Conservation (phyloP, 2,113 vertebrate species). For the Rhombomys opimus region DNA sequence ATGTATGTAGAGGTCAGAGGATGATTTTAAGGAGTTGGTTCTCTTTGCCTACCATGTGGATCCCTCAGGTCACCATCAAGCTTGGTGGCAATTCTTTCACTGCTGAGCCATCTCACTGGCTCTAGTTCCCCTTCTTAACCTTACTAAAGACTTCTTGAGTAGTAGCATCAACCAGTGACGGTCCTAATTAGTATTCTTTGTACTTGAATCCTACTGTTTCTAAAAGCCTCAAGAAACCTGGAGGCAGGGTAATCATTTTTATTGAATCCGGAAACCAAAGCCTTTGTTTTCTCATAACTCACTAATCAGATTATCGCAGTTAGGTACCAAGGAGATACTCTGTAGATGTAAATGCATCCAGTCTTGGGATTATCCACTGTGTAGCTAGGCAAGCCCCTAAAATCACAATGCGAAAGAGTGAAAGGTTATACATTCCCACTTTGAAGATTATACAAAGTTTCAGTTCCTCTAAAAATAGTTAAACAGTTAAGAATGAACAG, state of each 20-base stretch:
- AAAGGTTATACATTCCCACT: neutral
- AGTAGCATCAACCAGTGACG: neutral
- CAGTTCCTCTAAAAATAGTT: neutral
- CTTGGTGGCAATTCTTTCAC: neutral
- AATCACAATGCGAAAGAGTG: neutral
- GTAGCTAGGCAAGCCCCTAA: neutral
- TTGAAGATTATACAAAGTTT: neutral
- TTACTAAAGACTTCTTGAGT: neutral
- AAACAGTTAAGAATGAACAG: neutral
- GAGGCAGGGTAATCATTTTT: neutral
- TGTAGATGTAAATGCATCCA: neutral
- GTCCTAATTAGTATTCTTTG: neutral
- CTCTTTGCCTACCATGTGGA: neutral
- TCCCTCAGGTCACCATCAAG: neutral
- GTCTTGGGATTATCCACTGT: neutral
- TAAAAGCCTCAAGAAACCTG: neutral
- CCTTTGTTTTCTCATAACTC: neutral
- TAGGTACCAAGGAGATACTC: neutral
- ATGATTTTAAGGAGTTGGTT: neutral
- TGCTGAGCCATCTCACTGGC: neutral
- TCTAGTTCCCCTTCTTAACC: neutral
- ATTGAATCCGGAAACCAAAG: constrained; percentile 23
- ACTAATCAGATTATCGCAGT: neutral
- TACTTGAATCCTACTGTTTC: constrained; percentile 14
- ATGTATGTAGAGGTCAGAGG: neutral